Base-by-base conservation (phyloP, 2,113 vertebrate species). In the Numida meleagris region DNA sequence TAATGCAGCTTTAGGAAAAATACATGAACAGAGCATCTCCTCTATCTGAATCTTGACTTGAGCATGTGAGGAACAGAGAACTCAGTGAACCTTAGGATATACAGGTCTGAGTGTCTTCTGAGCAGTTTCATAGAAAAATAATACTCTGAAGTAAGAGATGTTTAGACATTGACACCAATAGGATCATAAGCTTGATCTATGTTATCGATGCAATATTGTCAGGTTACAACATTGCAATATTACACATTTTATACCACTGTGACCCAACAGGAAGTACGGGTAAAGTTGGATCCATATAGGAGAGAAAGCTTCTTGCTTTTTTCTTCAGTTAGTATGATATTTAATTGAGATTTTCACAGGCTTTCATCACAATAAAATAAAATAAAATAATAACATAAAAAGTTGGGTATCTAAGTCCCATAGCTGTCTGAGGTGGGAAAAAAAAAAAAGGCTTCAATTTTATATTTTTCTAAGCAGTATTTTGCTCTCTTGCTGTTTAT, bases 1-100 rank as follows among this genome's bases (percentile, higher is more conserved):
- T 86, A 88, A 93, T 73, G 63, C 50, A 91, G 50, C 67, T 89
- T 95, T 80, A 67, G 63, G 36, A 51, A 65, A 65, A 95, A 93
- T 89, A 61, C 43, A 78, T 33, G 24, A 91, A 77, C 63, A 23
- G 74, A 92, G 25, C 25, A 83, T n/a, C 65, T 86, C 31, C 68
- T 89, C 68, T 79, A 29, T 61, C 50, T 80, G 29, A 62, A 89
- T 82, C 36, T 76, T 74, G 51, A 34, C 55, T 21, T 50, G 33
- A 59, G 34, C 25, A 40, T 65, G 20, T 55, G 36, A 77, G 43
- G 66, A 92, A 55, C 38, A 45, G 50, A 91, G 84, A 94, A 62
- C 20, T 14, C 21, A 79, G 29, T 4, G 46, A 1, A 1, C 4
- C 3, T 77, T 16, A 59, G 9, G 19, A n/a, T 68, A 59, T 0